Evolutionary conservation across 2,888 invertebrate species (phyloP), one percentile per base, ranked within the genome.

Genomic region (Melanophora roralis): DNA sequence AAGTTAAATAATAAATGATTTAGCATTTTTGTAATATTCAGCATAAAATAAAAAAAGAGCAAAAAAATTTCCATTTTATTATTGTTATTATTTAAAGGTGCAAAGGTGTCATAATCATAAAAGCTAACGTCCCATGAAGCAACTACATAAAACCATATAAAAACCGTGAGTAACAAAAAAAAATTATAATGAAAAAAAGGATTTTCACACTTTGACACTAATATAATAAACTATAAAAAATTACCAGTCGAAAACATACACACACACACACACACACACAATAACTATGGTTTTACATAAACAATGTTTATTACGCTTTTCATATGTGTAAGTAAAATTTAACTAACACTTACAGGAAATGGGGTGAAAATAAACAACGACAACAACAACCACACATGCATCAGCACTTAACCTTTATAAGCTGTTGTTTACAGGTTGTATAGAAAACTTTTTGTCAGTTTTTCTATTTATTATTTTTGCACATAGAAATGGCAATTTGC

Each of bases 91-190:
- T 80, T 76, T 71, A 74, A 74, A 81, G 74, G 81, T 81, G 81
- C 74, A 78, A 80, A 80, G 75, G 80, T 80, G 80, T 76, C 80
- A 80, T 78, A 79, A 84, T 81, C 83, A 84, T 85, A 83, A 85
- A 84, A 84, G 84, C 85, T 83, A 84, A 85, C 83, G 84, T 83
- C 84, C 82, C 84, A 84, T 84, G 83, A 75, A 84, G 82, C 72
- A 81, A 68, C 62, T 67, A 71, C 73, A 78, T 81, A 73, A 78
- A 73, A 73, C 65, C 64, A 55, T 36, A 27, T 36, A 43, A 53
- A 47, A 55, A 43, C 43, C 12, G 23, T 12, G 21, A 21, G 47
- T 27, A 51, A n/a, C 27, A 51, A 64, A 64, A 38, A 59, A 40
- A 1, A 47, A 36, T 11, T 16, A 21, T 1, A 45, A 1, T 38